Evolutionary conservation across 2,888 invertebrate species (phyloP), one percentile per base, ranked within the genome.

Genomic region (Drosophila kanekoi): DNA sequence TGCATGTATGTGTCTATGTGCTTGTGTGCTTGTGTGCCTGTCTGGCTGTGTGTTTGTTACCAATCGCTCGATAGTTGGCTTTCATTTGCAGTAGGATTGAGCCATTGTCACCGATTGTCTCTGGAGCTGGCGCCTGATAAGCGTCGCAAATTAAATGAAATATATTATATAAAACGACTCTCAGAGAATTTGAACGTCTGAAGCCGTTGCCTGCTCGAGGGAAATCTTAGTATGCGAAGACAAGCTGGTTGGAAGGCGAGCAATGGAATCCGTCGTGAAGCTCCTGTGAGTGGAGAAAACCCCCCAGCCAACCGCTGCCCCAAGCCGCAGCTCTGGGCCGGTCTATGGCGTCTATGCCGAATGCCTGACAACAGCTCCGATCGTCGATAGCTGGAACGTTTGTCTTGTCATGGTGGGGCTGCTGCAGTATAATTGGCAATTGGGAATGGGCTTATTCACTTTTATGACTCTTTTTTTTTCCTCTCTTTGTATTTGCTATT

Each of bases 111-210:
- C 83, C 83, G 83, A 84, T 84, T 72, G 88, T 64, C 54, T 57
- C 10, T 49, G 37, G 49, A 54, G 54, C 77, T 89, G 90, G 90
- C 90, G 89, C 90, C 90, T 86, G 90, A 90, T 90, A 86, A 90
- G 79, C 73, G 72, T 67, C 73, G 69, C 77, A 87, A 88, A 88
- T 83, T 77, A 83, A 90, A 85, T 87, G 77, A 79, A 86, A 74
- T 78, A 82, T 75, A 77, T 80, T 79, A 77, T 71, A 84, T 75
- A 73, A 72, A 76, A 81, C 72, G 72, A 76, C 60, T 60, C 38
- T 58, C 41, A 56, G 69, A 57, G 62, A 69, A 82, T 59, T 68
- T 40, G 40, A 72, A 37, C 51, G 65, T 61, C 74, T 81, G 67
- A 28, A 28, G 58, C 54, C 37, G 45, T 14, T 51, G 35, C n/a